Evolutionary conservation across 2,797 vertebrate genomes (phyloP).

Genomic region (Simalia tracyae): DNA sequence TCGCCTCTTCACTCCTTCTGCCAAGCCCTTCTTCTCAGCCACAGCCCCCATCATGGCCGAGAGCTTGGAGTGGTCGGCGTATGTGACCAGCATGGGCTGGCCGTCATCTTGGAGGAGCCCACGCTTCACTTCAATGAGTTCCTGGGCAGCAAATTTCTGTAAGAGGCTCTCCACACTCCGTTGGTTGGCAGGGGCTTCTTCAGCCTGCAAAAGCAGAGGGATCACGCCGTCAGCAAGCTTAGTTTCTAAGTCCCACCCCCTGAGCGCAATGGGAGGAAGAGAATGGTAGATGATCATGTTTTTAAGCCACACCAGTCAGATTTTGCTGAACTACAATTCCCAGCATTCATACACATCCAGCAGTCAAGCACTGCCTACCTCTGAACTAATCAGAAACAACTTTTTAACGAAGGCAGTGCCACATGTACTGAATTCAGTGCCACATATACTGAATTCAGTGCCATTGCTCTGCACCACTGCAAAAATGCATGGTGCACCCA

Average conservation of each 20-base stretch:
- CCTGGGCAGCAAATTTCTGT: slow-evolving; percentile 92
- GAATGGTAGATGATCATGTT: background rate
- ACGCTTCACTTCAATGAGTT: slow-evolving; percentile 88
- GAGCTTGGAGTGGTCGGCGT: slow-evolving; percentile 90
- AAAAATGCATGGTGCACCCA: no score
- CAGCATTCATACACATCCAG: no score
- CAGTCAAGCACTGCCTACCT: no score
- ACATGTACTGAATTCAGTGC: no score
- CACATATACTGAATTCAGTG: no score
- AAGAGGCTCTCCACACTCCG: slow-evolving; percentile 87
- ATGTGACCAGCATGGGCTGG: slow-evolving; percentile 80
- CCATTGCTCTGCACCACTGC: no score
- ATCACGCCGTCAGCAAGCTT: background rate
- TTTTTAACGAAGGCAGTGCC: no score
- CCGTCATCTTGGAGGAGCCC: slow-evolving; percentile 74
- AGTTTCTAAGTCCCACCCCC: background rate
- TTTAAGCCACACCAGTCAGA: no score
- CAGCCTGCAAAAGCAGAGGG: slow-evolving; percentile 70
- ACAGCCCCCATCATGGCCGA: slow-evolving; percentile 86
- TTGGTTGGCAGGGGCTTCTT: slow-evolving; percentile 76
- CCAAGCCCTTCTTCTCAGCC: slow-evolving; percentile 80
- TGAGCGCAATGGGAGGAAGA: background rate
- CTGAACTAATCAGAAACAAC: no score
- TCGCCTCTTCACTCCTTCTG: slow-evolving; percentile 59
- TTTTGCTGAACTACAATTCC: no score